Conservation (phyloP, 2,888 invertebrate species). For the Pseudococcus jackbeardsleyi region DNA sequence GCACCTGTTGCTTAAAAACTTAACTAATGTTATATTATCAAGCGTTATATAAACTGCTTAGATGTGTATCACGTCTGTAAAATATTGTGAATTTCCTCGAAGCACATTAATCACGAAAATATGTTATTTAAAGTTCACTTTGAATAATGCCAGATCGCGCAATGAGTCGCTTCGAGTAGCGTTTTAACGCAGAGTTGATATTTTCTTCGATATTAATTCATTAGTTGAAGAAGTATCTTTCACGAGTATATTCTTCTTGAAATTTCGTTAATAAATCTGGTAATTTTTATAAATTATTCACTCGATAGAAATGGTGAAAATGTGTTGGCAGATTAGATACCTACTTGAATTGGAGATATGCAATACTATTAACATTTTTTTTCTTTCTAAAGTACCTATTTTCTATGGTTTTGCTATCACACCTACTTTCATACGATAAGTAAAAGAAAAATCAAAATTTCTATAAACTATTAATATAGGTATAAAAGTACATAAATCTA, state of each 20-base stretch:
- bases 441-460: background rate
- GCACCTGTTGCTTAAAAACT: slow-evolving; percentile 35
- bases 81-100: slow-evolving; percentile 14
- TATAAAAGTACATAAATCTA: background rate
- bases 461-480: background rate
- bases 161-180: background rate
- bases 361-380: background rate
- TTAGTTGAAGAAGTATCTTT: background rate
- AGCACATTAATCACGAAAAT: slow-evolving; percentile 28
- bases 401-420: background rate
- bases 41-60: slow-evolving; percentile 18
- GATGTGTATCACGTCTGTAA: slow-evolving; percentile 14
- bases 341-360: background rate
- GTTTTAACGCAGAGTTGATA: background rate
- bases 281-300: background rate
- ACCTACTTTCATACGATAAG: background rate
- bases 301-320: background rate
- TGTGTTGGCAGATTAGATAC: background rate
- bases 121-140: slow-evolving; percentile 16
- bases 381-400: background rate
- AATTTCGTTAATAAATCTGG: background rate
- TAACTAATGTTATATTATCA: slow-evolving; percentile 17
- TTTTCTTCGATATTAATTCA: slow-evolving; percentile 22
- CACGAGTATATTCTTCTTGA: background rate
- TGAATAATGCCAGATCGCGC: background rate